Evolutionary conservation across 2,113 vertebrate genomes (phyloP), one percentile per base, ranked within the genome.

Genomic region (Turnix velox): DNA sequence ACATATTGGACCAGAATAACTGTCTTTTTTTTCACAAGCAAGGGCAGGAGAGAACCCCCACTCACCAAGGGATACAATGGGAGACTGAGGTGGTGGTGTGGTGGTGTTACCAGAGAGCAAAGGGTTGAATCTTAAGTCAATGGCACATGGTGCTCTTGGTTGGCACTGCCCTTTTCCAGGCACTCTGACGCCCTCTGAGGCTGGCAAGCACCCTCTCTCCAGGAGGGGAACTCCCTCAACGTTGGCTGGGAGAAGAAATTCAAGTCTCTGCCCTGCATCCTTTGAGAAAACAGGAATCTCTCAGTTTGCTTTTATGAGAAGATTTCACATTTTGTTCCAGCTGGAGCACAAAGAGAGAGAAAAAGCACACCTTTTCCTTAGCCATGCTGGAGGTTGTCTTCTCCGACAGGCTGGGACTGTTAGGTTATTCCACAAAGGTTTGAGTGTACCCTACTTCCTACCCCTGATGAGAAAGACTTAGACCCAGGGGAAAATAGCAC

Each of bases 211-310:
- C 78, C 48, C 33, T 91, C 83, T 71, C 74, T 95, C 77, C 88
- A 95, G 72, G 78, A 95, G 85, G 84, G 96, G 74, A 97, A 96
- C 94, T 97, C 96, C 96, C 91, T 97, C 87, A 67, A 8, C 2
- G 75, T 83, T 96, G 95, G 96, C 86, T 91, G 59, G 65, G 94
- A 94, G 94, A 90, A 96, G 48, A 95, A 92, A 83, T 93, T 94
- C 84, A 97, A 94, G 81, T 87, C 90, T 96, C 96, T 79, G 76
- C 90, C 72, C 86, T 43, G 73, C 88, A 86, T 95, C 92, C 83
- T 97, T 97, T 2, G 90, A 97, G 96, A 97, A 97, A 96, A 97
- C 96, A 97, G 97, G 93, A 97, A 97, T 96, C 94, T 95, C 95
- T 97, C 93, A 97, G 97, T 97, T 93, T 92, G 89, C 51, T 0